Evolutionary conservation across 2,888 invertebrate species (phyloP), one percentile per base, ranked within the genome.

Genomic region (Archips xylosteana): DNA sequence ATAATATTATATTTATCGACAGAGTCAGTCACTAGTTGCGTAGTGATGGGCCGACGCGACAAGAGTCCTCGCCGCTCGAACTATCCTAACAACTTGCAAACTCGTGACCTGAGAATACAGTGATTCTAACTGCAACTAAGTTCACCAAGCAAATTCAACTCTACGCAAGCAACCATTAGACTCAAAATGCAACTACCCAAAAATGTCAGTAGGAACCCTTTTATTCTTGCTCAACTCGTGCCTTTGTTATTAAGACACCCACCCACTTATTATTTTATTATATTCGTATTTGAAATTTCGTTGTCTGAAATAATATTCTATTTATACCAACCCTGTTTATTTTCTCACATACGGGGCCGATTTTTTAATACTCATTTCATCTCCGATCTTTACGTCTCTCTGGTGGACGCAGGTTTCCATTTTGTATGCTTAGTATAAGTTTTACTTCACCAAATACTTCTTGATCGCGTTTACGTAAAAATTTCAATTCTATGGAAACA

Each of bases 41-140:
- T 69, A 69, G 63, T 64, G 68, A 49, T 64, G 63, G 47, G 68
- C 64, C 64, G 69, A 68, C 62, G 49, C 34, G 72, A 67, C 68
- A 47, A 69, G 68, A 62, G 61, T 69, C 60, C 51, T 59, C 59
- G 49, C 57, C 49, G 65, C 51, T 54, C 57, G 64, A 74, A 74
- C 64, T 69, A 74, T 73, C 63, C 34, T 69, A 64, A 73, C 73
- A 65, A 69, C 64, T 73, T 49, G 57, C 34, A 63, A 73, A 63
- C 64, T 59, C 36, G 59, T 59, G 34, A 45, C 51, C 60, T 32
- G 32, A 32, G 32, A 57, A 32, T 32, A 12, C 57, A 57, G 12
- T 2, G 57, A 4, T 32, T 57, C 10, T 32, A 57, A 57, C 32
- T 57, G 54, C 23, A 23, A 13, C 15, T 54, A 13, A 8, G 6